phyloP scores from a whole-genome alignment of 2,888 invertebrate genomes.

The Nymphalis urticae region DNA sequence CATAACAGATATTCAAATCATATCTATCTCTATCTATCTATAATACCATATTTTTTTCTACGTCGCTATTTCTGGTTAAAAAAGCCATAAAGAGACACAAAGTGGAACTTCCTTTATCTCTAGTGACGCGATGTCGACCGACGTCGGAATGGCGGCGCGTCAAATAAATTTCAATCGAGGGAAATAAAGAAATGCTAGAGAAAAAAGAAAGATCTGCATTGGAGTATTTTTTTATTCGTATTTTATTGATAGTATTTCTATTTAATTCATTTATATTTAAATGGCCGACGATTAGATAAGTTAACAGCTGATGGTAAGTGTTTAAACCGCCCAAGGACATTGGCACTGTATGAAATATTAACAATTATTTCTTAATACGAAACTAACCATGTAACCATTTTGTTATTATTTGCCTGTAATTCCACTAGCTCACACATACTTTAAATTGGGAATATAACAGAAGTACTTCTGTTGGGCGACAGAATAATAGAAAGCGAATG shows the following conservation, averaged over 20 bases:
- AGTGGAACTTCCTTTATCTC: slow-evolving; percentile 13
- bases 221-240: background rate
- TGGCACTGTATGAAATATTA: no score
- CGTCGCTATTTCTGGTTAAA: background rate
- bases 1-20: background rate
- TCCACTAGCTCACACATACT: no score
- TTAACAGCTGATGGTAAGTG: no score
- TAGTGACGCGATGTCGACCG: background rate
- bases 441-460: no score
- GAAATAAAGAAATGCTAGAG: background rate
- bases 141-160: slow-evolving; percentile 10
- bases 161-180: slow-evolving; percentile 14
- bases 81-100: slow-evolving; percentile 5
- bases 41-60: background rate
- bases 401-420: no score
- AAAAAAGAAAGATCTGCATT: slow-evolving; percentile 5
- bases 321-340: no score
- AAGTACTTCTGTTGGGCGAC: no score
- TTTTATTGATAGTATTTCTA: background rate
- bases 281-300: no score
- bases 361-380: no score
- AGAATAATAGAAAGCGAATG: no score
- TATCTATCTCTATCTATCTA: background rate
- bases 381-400: no score
- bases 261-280: no score